Conservation (phyloP, 2,797 vertebrate genomes). For the Acanthornis magna region DNA sequence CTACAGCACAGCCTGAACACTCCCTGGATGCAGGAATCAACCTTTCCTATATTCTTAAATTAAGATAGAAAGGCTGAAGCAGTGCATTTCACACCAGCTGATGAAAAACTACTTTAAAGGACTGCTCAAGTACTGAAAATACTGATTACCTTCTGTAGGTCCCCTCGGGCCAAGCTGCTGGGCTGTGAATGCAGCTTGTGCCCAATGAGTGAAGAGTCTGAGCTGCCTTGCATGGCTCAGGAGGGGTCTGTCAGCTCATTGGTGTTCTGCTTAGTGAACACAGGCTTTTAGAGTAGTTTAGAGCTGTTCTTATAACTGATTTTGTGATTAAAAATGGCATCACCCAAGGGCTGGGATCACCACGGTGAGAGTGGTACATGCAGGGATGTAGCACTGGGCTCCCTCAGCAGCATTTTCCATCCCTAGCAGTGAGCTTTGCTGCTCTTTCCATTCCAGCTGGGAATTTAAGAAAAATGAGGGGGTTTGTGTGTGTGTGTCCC, state of each 20-base stretch:
- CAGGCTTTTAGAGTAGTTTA: background rate
- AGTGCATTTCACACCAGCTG: background rate
- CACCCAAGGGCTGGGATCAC: background rate
- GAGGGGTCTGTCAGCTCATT: background rate
- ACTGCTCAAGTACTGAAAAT: background rate
- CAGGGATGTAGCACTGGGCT: background rate
- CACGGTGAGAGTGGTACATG: background rate
- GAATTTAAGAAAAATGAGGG: background rate
- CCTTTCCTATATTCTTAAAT: background rate
- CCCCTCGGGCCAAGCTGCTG: background rate
- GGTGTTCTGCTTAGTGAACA: background rate
- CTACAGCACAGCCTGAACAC: background rate
- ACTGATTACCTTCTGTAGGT: rapidly evolving
- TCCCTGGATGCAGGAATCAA: background rate
- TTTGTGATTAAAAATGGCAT: background rate
- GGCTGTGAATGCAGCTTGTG: background rate
- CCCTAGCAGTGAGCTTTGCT: background rate
- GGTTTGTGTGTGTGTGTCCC: background rate
- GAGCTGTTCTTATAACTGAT: background rate
- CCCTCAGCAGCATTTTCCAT: background rate
- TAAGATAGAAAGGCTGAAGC: background rate
- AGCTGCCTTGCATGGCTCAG: background rate
- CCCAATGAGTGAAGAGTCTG: background rate
- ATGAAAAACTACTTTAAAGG: background rate
- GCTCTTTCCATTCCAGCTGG: background rate